Evolutionary conservation across 2,888 invertebrate species (phyloP).

Genomic region (Mellilla xanthometata): DNA sequence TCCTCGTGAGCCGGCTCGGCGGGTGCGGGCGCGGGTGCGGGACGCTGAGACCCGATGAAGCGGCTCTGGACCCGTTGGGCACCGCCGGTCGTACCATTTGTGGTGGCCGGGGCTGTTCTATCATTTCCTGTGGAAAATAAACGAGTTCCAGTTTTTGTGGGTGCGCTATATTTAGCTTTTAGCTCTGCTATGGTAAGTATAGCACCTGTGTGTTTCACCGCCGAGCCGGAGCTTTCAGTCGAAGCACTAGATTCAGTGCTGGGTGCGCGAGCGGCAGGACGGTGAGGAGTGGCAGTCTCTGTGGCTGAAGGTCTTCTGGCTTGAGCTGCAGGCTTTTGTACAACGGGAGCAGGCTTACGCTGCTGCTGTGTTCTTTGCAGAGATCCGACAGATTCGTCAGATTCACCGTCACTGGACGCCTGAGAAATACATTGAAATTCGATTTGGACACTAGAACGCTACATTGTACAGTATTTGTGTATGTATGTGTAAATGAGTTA

Average conservation of each 20-base stretch:
- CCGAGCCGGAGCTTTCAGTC: constrained; percentile 90
- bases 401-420: constrained; percentile 87
- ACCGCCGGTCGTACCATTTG: constrained; percentile 80
- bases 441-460: constrained; percentile 70
- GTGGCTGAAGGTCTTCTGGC: constrained; percentile 75
- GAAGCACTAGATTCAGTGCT: constrained; percentile 91
- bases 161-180: constrained; percentile 86
- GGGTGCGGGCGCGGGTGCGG: constrained; percentile 85
- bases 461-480: constrained; percentile 52
- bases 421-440: constrained; percentile 80
- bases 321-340: constrained; percentile 57
- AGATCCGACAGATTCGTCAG: constrained; percentile 86
- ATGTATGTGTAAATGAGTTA: constrained; percentile 66
- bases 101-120: constrained; percentile 74
- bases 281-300: constrained; percentile 75
- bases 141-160: constrained; percentile 70
- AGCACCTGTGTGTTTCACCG: constrained; percentile 86
- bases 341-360: constrained; percentile 77
- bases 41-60: constrained; percentile 86
- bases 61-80: constrained; percentile 93
- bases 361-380: constrained; percentile 77
- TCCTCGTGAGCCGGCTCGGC: constrained; percentile 86
- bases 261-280: constrained; percentile 85
- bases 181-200: constrained; percentile 89
- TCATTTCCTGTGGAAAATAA: constrained; percentile 79